Percentiles rank a stretch among this genome's conserved stretches.
phyloP scores from a whole-genome alignment of 2,888 invertebrate species.

The Ormyrus labotus region DNA sequence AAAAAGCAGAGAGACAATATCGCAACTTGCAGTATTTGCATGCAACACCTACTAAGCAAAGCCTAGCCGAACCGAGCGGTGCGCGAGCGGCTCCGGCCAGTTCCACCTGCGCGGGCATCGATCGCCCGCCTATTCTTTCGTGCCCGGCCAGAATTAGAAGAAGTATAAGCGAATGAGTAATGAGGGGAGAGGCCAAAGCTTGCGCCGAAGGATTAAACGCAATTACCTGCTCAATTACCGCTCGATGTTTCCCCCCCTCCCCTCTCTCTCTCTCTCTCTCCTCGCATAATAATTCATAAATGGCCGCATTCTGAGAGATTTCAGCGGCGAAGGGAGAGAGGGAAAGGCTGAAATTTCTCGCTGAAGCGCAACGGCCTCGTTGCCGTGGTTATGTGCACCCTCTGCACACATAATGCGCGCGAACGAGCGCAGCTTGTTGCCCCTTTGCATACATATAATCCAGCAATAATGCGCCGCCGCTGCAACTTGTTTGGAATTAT shows the following conservation, averaged over 20 bases:
- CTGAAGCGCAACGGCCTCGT: neutral
- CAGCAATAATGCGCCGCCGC: too few species aligned
- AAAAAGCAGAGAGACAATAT: too few species aligned
- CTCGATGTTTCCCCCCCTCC: slow-evolving; percentile 67
- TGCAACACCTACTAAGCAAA: too few species aligned
- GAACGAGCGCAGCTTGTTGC: neutral
- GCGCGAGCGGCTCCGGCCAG: too few species aligned
- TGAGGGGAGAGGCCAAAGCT: neutral
- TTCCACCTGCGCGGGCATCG: too few species aligned
- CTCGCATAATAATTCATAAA: slow-evolving; percentile 66
- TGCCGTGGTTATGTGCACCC: neutral
- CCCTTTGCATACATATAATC: neutral
- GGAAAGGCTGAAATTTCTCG: neutral
- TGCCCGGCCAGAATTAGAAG: too few species aligned
- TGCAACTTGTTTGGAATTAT: too few species aligned
- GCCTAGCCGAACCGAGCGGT: too few species aligned
- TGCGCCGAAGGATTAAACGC: slow-evolving; percentile 67
- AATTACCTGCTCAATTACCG: slow-evolving; percentile 73
- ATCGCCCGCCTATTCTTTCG: too few species aligned
- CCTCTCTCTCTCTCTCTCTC: neutral
- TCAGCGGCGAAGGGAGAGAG: neutral
- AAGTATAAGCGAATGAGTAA: too few species aligned
- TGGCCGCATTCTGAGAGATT: neutral
- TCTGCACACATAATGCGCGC: neutral
- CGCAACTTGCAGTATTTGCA: too few species aligned